phyloP scores from a whole-genome alignment of 2,888 invertebrate genomes.

The Agrochola circellaris region DNA sequence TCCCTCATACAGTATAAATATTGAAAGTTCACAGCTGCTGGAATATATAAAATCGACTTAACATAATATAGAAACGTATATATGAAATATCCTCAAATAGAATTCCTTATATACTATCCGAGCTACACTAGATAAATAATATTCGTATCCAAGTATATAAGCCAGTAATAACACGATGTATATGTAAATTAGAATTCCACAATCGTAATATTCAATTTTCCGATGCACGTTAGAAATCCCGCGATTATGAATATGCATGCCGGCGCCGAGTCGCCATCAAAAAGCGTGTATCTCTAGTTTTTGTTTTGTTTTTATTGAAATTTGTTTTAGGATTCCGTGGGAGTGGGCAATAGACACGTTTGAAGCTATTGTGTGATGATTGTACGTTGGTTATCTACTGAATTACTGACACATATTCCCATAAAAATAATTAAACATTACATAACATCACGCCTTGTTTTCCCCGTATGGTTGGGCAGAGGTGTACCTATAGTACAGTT shows the following conservation, averaged over 20 bases:
- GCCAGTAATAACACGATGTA: slow-evolving; percentile 47
- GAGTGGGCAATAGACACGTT: not conserved
- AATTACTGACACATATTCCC: too few species aligned
- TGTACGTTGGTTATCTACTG: not conserved
- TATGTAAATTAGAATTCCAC: slow-evolving; percentile 60
- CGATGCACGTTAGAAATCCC: slow-evolving; percentile 70
- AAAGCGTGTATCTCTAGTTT: slow-evolving; percentile 56
- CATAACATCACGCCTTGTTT: not conserved
- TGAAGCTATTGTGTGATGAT: not conserved
- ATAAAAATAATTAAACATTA: not conserved
- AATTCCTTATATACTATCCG: slow-evolving; percentile 23
- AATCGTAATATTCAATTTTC: slow-evolving; percentile 69
- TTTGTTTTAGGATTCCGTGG: slow-evolving; percentile 54
- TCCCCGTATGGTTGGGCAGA: not conserved
- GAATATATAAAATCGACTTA: not conserved
- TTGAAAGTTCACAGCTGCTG: not conserved
- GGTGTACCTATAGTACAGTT: not conserved
- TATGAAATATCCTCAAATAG: not conserved
- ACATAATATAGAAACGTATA: not conserved
- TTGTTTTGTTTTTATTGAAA: slow-evolving; percentile 54
- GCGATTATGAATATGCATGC: slow-evolving; percentile 78
- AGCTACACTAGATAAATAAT: slow-evolving; percentile 30
- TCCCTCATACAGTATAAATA: not conserved
- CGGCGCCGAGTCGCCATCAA: slow-evolving; percentile 64
- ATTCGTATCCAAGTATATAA: slow-evolving; percentile 23